phyloP scores from a whole-genome alignment of 2,113 vertebrate genomes.

The Noctilio leporinus region DNA sequence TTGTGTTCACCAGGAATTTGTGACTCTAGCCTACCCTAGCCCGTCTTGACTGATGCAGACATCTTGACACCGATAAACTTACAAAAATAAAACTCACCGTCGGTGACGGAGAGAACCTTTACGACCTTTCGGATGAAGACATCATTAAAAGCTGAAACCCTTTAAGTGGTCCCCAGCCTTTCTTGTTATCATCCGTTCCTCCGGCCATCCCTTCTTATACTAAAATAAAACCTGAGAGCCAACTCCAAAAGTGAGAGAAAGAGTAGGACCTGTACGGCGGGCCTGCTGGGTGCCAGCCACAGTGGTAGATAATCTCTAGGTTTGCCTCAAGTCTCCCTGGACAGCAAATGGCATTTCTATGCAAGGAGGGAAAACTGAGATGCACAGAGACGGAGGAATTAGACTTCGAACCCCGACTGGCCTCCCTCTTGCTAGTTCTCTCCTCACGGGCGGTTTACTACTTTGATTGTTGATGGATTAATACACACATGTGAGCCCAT shows the following conservation, averaged over 20 bases:
- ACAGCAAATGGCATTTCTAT: background rate
- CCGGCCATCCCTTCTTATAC: background rate
- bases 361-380: background rate
- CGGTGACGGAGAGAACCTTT: background rate
- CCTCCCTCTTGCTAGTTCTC: background rate
- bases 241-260: background rate
- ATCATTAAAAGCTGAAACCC: background rate
- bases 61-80: background rate
- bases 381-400: accelerated
- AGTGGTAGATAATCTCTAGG: background rate
- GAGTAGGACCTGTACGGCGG: too few relatives aligned
- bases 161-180: background rate
- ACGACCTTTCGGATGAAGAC: background rate
- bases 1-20: background rate
- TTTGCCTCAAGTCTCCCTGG: background rate
- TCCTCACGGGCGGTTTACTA: too few relatives aligned
- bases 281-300: too few relatives aligned
- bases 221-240: background rate
- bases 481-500: background rate
- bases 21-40: background rate
- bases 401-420: background rate
- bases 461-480: background rate
- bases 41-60: background rate
- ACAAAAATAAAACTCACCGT: background rate
- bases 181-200: background rate